Percentiles rank a stretch among this genome's conserved stretches.
phyloP scores from a whole-genome alignment of 2,113 vertebrate genomes.

The Ciconia stormi region DNA sequence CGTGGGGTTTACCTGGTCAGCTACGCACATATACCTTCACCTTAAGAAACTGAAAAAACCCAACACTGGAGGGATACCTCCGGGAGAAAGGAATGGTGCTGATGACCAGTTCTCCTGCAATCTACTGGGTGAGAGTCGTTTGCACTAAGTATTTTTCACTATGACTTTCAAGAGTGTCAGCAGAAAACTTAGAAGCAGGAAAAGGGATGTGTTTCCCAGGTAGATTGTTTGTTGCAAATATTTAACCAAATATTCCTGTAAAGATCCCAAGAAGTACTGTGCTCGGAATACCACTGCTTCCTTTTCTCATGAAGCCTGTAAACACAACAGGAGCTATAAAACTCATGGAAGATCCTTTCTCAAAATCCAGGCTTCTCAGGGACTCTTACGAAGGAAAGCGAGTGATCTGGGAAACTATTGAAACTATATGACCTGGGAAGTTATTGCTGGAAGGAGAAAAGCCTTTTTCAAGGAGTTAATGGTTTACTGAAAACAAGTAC shows the following conservation, averaged over 20 bases:
- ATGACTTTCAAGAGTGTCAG: not conserved
- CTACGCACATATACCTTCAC: not conserved
- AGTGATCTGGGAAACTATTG: not conserved
- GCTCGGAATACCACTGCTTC: not conserved
- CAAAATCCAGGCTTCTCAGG: not conserved
- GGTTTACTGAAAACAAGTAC: constrained; percentile 13
- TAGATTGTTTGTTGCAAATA: not conserved
- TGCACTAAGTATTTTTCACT: not conserved
- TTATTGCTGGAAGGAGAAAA: constrained; percentile 27
- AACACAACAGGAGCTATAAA: not conserved
- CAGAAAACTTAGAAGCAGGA: not conserved
- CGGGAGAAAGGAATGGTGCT: not conserved
- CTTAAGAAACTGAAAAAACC: not conserved
- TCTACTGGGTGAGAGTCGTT: not conserved
- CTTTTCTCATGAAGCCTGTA: not conserved
- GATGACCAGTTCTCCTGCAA: not conserved
- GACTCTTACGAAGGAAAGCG: not conserved
- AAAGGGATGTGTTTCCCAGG: not conserved
- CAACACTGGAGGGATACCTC: not conserved
- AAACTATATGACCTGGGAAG: not conserved
- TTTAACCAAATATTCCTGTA: not conserved
- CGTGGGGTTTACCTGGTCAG: not conserved
- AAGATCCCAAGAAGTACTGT: not conserved
- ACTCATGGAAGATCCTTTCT: not conserved
- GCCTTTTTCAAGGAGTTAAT: constrained; percentile 12